These are phyloP conservation scores for Ceratoteleas bidentatus DNA, from an alignment of 1,140 invertebrate species.

Conservation along the genomic window DNA sequence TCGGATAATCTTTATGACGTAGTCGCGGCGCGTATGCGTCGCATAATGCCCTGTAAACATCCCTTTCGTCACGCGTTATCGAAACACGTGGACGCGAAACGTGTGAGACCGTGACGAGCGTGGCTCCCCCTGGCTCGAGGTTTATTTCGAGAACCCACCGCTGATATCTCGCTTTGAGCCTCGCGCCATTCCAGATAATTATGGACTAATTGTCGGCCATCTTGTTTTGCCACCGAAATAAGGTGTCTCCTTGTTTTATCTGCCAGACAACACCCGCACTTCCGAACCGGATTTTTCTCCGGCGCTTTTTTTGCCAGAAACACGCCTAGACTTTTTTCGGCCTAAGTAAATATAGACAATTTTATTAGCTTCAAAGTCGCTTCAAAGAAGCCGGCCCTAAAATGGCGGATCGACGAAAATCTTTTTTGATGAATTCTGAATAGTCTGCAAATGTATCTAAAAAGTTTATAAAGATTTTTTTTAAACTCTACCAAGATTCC, in stretches of 20 bases:
- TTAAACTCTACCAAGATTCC: no score
- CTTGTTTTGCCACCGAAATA: conserved; percentile 23
- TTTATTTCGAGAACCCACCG: conserved; percentile 72
- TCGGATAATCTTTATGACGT: conserved; percentile 37
- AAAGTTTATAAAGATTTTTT: no score
- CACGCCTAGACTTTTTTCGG: conserved; percentile 11
- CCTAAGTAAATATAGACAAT: background rate
- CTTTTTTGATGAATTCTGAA: no score
- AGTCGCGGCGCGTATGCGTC: conserved; percentile 19
- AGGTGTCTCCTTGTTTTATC: conserved; percentile 55
- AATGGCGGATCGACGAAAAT: no score
- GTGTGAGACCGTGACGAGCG: conserved; percentile 34
- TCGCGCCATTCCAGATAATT: conserved; percentile 72
- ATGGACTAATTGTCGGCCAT: conserved; percentile 75
- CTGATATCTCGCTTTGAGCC: conserved; percentile 70
- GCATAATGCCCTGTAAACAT: conserved; percentile 56
- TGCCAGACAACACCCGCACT: conserved; percentile 50
- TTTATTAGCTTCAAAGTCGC: no score
- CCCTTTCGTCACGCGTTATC: conserved; percentile 57
- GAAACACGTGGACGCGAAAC: conserved; percentile 57
- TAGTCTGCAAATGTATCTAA: no score
- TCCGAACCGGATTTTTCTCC: conserved; percentile 60
- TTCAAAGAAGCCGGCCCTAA: no score
- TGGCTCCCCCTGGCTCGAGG: conserved; percentile 37
- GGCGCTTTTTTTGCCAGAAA: background rate